phyloP scores from a whole-genome alignment of 2,797 vertebrate species.

The Enteromius fasciolatus region DNA sequence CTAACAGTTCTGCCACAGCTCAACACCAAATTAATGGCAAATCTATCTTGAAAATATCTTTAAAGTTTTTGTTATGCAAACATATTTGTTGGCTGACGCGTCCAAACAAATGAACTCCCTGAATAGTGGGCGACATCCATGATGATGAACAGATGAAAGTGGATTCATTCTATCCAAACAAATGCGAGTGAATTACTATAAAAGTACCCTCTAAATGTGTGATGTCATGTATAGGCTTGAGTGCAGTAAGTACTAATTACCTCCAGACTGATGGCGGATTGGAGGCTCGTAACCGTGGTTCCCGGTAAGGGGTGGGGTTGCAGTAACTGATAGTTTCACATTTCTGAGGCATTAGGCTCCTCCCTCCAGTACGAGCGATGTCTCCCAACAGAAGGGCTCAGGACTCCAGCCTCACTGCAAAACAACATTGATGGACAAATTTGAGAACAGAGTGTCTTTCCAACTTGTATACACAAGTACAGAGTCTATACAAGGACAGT shows the following conservation, averaged over 20 bases:
- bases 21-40: neutral
- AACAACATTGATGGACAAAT: conserved; percentile 47
- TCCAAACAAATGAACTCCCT: neutral
- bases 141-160: neutral
- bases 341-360: conserved; percentile 69
- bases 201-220: conserved; percentile 13
- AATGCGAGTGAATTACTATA: neutral
- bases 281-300: conserved; percentile 73
- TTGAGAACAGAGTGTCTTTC: conserved; percentile 18
- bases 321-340: conserved; percentile 79
- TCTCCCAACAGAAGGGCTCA: conserved; percentile 50
- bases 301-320: conserved; percentile 81
- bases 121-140: neutral
- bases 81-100: neutral
- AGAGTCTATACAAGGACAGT: neutral
- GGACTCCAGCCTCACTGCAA: conserved; percentile 54
- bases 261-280: conserved; percentile 77
- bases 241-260: conserved; percentile 64
- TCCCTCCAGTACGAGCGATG: conserved; percentile 55
- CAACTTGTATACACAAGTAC: conserved; percentile 16
- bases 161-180: conserved; percentile 1
- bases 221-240: conserved; percentile 31
- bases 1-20: neutral
- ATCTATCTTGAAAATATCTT: neutral
- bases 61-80: neutral